Evolutionary conservation across 2,797 vertebrate genomes (phyloP), one percentile per base, ranked within the genome.

Genomic region (Eospalax fontanierii): DNA sequence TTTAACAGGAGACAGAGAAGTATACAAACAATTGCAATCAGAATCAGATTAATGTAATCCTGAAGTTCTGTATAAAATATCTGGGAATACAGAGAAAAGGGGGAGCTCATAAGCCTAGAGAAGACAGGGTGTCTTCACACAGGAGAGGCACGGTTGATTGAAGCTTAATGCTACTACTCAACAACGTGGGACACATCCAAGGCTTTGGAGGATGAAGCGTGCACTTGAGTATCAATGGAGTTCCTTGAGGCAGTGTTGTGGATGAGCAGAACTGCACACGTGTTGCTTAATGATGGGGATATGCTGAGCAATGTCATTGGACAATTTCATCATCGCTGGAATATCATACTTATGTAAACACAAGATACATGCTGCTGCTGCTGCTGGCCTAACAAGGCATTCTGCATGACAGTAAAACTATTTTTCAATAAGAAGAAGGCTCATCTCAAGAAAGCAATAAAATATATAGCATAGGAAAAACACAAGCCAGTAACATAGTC

Each of bases 21-120:
- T 75, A 87, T n/a, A 59, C 43, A 79, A 74, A 90, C 28, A 92
- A 90, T 71, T 57, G 33, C 24, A 79, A 63, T 89, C 84, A 87
- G 66, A 65, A 57, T 82, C 84, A 87, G 54, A 59, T 81, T 16
- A 80, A 22, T 33, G n/a, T 10, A 24, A 66, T 59, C 43, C 79
- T 54, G 33, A 84, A 87, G 43, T 75, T 73, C 46, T 78, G 4
- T 35, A 18, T 50, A 54, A 87, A 71, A 26, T 78, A 43, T 71
- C 84, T 65, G 26, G 28, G 54, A 33, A 30, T 65, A 43, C 28
- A 43, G 70, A 73, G 38, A 50, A 65, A 74, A 68, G 46, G 38
- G 6, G 28, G 38, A 11, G 15, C 1, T 12, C 1, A 21, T 6
- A n/a, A 89, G 40, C 54, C 73, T 63, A 16, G 66, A 66, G 38